Evolutionary conservation across 2,888 invertebrate genomes (phyloP).

Genomic region (Protonemura montana): DNA sequence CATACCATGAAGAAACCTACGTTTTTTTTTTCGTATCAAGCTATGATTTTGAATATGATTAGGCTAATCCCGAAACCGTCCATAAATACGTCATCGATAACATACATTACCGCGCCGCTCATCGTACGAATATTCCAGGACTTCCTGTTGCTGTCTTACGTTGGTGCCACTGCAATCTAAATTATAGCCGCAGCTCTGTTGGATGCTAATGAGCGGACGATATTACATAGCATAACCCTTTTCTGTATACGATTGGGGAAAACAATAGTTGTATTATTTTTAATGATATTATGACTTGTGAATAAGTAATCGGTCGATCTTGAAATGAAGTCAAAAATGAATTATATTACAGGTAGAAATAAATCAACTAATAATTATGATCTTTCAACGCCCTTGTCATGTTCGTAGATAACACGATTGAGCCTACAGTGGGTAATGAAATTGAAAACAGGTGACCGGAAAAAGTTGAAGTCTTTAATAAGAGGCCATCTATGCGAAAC

Average conservation of each 20-base stretch:
- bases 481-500: conserved; percentile 17
- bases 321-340: conserved; percentile 34
- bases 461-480: background rate
- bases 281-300: conserved; percentile 32
- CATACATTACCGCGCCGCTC: conserved; percentile 31
- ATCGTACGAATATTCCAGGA: conserved; percentile 25
- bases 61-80: conserved; percentile 34
- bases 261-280: conserved; percentile 25
- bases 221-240: background rate
- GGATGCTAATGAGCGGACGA: conserved; percentile 26
- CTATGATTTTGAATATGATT: conserved; percentile 42
- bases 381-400: conserved; percentile 40
- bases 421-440: background rate
- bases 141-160: conserved; percentile 30
- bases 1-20: conserved; percentile 23
- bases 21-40: conserved; percentile 30
- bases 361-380: conserved; percentile 42
- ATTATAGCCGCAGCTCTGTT: conserved; percentile 26
- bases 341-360: conserved; percentile 34
- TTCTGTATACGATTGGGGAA: background rate
- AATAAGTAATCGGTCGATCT: conserved; percentile 16
- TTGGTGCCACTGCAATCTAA: conserved; percentile 8
- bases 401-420: conserved; percentile 24
- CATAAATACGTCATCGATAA: conserved; percentile 41
- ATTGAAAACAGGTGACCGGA: conserved; percentile 33